A percentile compares a stretch with the other conserved stretches of the same genome.
phyloP scores from a whole-genome alignment of 2,888 invertebrate species.

The Sussaba pulchella region DNA sequence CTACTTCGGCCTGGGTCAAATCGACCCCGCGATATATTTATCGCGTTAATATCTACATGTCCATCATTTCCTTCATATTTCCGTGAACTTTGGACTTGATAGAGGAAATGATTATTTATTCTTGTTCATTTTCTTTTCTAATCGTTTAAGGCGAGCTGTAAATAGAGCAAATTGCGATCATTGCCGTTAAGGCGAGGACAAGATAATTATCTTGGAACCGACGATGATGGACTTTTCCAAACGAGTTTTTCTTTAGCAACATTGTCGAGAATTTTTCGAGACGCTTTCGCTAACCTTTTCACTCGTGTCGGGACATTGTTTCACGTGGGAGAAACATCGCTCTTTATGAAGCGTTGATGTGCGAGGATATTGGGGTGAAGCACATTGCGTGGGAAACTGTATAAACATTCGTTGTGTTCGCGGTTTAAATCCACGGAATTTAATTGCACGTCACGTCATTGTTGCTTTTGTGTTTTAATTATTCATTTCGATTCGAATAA shows the following conservation, averaged over 20 bases:
- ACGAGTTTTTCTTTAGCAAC: background rate
- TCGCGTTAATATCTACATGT: too few species aligned
- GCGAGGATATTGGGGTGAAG: background rate
- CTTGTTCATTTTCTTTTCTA: too few species aligned
- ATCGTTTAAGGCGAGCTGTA: too few species aligned
- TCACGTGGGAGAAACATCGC: constrained; percentile 18
- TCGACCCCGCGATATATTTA: too few species aligned
- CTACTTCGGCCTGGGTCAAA: too few species aligned
- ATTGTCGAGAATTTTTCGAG: constrained; percentile 25
- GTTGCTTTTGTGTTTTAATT: too few species aligned
- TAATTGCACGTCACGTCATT: background rate
- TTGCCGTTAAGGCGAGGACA: constrained; percentile 6
- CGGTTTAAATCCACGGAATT: background rate
- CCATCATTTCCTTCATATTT: too few species aligned
- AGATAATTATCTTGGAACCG: constrained; percentile 14
- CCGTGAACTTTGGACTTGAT: too few species aligned
- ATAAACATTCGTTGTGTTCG: background rate
- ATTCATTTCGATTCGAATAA: background rate
- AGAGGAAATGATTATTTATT: too few species aligned
- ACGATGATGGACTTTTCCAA: constrained; percentile 23
- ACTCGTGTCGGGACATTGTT: constrained; percentile 18
- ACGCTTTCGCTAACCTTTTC: constrained; percentile 33
- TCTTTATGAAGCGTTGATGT: background rate
- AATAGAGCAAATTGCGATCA: constrained; percentile 31
- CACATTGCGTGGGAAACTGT: background rate